A percentile compares a stretch with the other conserved stretches of the same genome.
Evolutionary conservation across 2,113 vertebrate genomes (phyloP).

Genomic region (Hucho hucho): DNA sequence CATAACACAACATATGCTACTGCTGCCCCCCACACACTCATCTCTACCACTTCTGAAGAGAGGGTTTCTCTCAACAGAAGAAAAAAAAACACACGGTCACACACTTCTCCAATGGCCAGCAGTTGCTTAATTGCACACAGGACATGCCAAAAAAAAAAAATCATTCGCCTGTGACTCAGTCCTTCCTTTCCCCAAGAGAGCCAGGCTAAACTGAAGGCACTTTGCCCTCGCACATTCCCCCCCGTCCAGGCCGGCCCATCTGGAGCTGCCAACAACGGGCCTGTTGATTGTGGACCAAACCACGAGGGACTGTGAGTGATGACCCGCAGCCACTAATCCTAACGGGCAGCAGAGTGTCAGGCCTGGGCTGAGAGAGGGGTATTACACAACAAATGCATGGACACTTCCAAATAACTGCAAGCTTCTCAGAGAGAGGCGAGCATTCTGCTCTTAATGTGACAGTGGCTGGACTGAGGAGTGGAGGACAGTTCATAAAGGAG

Average conservation of each 20-base stretch:
- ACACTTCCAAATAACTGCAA: constrained; percentile 9
- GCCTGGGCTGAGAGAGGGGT: not conserved
- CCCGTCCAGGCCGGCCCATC: constrained; percentile 38
- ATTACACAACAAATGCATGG: constrained; percentile 6
- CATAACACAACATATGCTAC: constrained; percentile 26
- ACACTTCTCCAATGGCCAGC: not conserved
- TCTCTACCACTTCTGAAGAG: not conserved
- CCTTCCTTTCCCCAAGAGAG: constrained; percentile 42
- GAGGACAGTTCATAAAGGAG: constrained; percentile 14
- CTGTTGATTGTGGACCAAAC: constrained; percentile 35
- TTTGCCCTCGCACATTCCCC: constrained; percentile 22
- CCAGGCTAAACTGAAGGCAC: constrained; percentile 49
- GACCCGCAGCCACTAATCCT: constrained; percentile 39
- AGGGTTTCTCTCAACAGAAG: not conserved
- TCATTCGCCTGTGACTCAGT: constrained; percentile 51
- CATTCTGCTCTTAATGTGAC: constrained; percentile 11
- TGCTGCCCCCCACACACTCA: constrained; percentile 1
- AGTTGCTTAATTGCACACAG: constrained; percentile 27
- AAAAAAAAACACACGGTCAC: constrained; percentile 8
- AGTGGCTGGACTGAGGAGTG: not conserved
- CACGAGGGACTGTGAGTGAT: constrained; percentile 31
- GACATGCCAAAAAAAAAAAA: not conserved
- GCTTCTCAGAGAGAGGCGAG: not conserved
- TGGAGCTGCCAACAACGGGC: constrained; percentile 54
- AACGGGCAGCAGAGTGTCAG: constrained; percentile 13